Percentiles rank a stretch among this genome's conserved stretches.
Conservation (phyloP, 2,888 invertebrate species). For the Melanophora roralis region DNA sequence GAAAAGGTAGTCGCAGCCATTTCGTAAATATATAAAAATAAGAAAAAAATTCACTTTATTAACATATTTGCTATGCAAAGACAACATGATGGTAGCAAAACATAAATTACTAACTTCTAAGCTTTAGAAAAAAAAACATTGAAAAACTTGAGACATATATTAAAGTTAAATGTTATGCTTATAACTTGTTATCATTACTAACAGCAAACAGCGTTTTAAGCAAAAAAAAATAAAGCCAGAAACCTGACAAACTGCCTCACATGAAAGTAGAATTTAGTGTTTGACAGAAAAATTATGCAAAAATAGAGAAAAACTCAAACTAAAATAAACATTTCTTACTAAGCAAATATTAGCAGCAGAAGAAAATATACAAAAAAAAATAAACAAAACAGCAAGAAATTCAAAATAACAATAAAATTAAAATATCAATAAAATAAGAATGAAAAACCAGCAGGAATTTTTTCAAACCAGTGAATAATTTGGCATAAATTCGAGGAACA, state of each 20-base stretch:
- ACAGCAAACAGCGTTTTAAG: background rate
- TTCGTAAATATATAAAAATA: background rate
- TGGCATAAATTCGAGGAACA: no score
- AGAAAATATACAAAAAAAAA: background rate
- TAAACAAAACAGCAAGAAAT: background rate
- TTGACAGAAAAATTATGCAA: slow-evolving; percentile 35
- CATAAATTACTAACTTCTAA: slow-evolving; percentile 29
- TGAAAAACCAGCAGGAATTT: slow-evolving; percentile 18
- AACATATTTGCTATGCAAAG: slow-evolving; percentile 31
- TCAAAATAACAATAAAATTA: background rate
- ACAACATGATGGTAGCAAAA: background rate
- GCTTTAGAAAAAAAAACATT: background rate
- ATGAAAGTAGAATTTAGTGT: no score
- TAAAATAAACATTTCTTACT: slow-evolving; percentile 18
- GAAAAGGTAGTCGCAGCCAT: background rate
- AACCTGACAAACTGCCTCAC: no score
- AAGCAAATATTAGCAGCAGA: slow-evolving; percentile 37
- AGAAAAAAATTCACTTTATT: slow-evolving; percentile 18
- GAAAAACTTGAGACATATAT: slow-evolving; percentile 33
- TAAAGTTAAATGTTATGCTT: slow-evolving; percentile 41
- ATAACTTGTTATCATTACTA: slow-evolving; percentile 48
- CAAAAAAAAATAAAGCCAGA: background rate
- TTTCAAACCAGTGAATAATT: background rate
- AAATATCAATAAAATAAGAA: no score
- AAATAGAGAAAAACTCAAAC: slow-evolving; percentile 4